Evolutionary conservation across 2,797 vertebrate species (phyloP).

Genomic region (Phalloptychus januarius): DNA sequence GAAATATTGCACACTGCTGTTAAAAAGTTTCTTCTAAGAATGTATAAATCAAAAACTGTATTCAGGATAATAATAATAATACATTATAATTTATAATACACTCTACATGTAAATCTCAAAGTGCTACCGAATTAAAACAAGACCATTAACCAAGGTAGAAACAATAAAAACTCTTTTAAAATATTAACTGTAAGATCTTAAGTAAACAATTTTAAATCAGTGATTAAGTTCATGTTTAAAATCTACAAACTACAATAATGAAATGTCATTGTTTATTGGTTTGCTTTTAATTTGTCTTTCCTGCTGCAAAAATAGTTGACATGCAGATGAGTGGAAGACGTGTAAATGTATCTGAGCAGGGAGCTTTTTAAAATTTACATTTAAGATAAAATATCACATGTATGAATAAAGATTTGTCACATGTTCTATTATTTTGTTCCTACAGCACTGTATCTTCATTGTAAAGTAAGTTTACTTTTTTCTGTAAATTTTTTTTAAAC

Average conservation of each 20-base stretch:
- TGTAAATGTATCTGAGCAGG: neutral
- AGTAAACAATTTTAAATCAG: no score
- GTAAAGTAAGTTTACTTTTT: no score
- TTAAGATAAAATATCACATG: neutral
- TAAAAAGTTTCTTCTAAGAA: no score
- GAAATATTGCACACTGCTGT: no score
- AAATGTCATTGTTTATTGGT: neutral
- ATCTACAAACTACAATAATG: neutral
- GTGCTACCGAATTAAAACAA: no score
- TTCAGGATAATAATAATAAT: neutral
- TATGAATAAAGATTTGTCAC: neutral
- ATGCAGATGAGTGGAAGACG: neutral
- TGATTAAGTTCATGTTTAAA: neutral
- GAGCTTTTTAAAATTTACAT: neutral
- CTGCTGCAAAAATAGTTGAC: neutral
- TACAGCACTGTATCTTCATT: no score
- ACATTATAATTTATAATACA: no score
- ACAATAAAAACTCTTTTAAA: no score
- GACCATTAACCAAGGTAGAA: no score
- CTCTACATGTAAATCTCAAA: no score
- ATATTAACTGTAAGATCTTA: no score
- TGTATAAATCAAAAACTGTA: neutral
- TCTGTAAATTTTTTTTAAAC: no score
- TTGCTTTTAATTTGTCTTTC: neutral
- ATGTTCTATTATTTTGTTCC: neutral